phyloP scores from a whole-genome alignment of 2,113 vertebrate genomes.

The Scalopus aquaticus region DNA sequence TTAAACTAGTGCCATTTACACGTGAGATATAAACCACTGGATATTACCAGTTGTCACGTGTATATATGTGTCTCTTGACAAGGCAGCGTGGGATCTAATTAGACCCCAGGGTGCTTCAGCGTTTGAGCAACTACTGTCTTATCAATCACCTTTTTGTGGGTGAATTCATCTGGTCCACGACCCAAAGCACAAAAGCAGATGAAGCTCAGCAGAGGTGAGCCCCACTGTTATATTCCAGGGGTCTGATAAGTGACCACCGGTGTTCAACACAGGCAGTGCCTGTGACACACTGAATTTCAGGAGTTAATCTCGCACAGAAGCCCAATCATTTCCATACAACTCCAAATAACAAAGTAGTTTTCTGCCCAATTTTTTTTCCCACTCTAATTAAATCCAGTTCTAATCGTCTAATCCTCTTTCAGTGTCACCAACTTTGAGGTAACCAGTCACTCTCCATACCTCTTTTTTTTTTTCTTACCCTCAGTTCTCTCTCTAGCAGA shows the following conservation, averaged over 20 bases:
- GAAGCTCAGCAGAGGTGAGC: background rate
- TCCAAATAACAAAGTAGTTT: background rate
- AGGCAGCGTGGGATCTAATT: background rate
- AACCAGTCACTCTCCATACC: background rate
- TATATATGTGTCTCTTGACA: background rate
- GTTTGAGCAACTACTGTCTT: background rate
- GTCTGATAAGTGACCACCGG: background rate
- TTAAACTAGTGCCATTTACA: background rate
- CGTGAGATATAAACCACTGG: background rate
- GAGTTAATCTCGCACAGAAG: background rate
- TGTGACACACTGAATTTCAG: background rate
- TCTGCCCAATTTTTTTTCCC: conserved; percentile 4
- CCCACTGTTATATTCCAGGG: fast-evolving
- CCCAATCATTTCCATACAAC: background rate
- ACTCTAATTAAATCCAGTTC: background rate
- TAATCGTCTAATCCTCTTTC: background rate
- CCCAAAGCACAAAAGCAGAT: background rate
- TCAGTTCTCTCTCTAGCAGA: background rate
- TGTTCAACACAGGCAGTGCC: background rate
- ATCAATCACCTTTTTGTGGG: background rate
- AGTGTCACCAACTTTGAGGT: background rate
- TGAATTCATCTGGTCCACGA: background rate
- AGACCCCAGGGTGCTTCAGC: background rate
- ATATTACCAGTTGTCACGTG: background rate
- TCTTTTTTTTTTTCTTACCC: background rate